Base-by-base conservation (phyloP, 2,113 vertebrate genomes). In the Otus sunia region DNA sequence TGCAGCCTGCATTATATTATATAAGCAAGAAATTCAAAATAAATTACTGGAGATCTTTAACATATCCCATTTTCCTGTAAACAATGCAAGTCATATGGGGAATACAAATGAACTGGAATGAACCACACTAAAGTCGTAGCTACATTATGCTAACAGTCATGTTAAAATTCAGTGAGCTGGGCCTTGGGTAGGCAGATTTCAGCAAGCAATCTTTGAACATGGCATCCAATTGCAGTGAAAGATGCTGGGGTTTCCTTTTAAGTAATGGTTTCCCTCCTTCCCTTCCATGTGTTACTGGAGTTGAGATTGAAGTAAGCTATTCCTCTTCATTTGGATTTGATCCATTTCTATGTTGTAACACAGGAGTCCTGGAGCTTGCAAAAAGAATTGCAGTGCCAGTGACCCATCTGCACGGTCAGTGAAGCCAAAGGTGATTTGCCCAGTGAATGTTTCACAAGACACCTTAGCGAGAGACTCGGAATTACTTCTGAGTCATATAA, bases 101-200 rank as follows among this genome's bases (percentile, higher is more conserved):
- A 84, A 67, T 19, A 81, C 26, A 86, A 77, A 71, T n/a, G 4
- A 83, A 39, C 27, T 47, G 56, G 32, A 84, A 58, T n/a, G 32
- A 73, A 81, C 4, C 6, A 47, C 27, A 59, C n/a, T 36, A 1
- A 80, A 87, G 16, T 20, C 6, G 2, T 12, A 85, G 55, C 18
- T 47, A 71, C 2, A 2, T 9, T 49, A 52, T 5, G 9, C 12
- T 52, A 59, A 55, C 10, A 63, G 23, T 43, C 39, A 9, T 25
- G 7, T 41, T 78, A 81, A 94, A 85, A 85, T 34, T 17, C 36
- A 73, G 63, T 36, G 17, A 86, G 62, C 26, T 59, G 39, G 12
- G 34, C 22, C 39, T 60, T 2, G 0, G 6, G 18, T 4, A 3
- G 3, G 36, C 0, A 3, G 49, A 68, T 56, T 82, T 63, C 79